Base-by-base conservation (phyloP, 2,113 vertebrate genomes). In the Campylorhamphus procurvoides region DNA sequence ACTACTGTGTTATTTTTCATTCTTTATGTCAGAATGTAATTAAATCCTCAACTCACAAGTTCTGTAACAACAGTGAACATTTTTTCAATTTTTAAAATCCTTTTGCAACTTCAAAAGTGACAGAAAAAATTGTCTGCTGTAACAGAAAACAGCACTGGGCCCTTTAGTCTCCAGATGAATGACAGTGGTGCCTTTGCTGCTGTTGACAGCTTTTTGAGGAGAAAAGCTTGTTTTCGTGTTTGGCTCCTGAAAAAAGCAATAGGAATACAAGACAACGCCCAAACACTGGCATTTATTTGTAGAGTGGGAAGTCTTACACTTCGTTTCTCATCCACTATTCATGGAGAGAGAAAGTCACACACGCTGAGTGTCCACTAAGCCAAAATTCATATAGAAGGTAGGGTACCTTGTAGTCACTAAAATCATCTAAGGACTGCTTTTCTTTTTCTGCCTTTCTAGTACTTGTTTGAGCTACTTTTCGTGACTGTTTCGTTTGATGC, bases 281-380 rank as follows among this genome's bases (percentile, higher is more conserved):
- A 93, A 46, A 85, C 40, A 68, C 2, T 79, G 62, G 27, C 31
- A 50, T 63, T 75, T 74, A 12, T 64, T 44, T 39, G 33, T 22
- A 59, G 60, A 9, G 22, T 75, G 20, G 10, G 14, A 39, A 78
- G 14, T 69, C 44, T 49, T 50, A 31, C 7, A 39, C 20, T 60
- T 73, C 49, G 44, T 60, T 69, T 73, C 29, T 69, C 1, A 2
- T 56, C 49, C 49, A 14, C 33, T 68, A 4, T 50, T 89, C 0
- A 1, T 6, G 18, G 44, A 49, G 83, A 68, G 76, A 71, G 40
- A 42, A 42, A 73, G 23, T 31, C 31, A 40, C 15, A 29, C 0
- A 3, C 15, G 58, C 23, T 0, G 0, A 53, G 7, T 3, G 18
- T 9, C 25, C 46, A 28, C 40, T 59, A 35, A 31, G 22, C 9